Percentiles rank a stretch among this genome's conserved stretches.
phyloP scores from a whole-genome alignment of 2,113 vertebrate genomes.

The Grallaria varia region DNA sequence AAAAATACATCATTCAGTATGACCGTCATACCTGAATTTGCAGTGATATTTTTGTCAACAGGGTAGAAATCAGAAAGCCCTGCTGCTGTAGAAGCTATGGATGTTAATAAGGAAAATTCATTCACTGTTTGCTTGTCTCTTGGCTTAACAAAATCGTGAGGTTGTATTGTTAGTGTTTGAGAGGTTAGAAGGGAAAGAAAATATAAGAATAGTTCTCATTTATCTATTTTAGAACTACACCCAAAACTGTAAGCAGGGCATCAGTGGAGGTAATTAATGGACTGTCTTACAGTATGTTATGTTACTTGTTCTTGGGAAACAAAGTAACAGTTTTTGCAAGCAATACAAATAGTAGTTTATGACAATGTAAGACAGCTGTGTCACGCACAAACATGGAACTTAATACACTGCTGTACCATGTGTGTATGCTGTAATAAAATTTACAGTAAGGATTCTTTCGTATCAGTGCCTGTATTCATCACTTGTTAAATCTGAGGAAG shows the following conservation, averaged over 20 bases:
- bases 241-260: background rate
- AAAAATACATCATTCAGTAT: background rate
- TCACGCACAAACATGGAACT: background rate
- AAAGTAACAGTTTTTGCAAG: background rate
- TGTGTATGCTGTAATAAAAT: rapidly evolving
- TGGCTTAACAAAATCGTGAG: background rate
- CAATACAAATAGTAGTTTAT: background rate
- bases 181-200: background rate
- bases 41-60: background rate
- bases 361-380: background rate
- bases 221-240: background rate
- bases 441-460: background rate
- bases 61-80: background rate
- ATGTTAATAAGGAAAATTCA: background rate
- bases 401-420: background rate
- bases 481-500: background rate
- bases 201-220: background rate
- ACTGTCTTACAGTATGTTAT: background rate
- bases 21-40: background rate
- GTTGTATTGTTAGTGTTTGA: background rate
- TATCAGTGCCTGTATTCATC: background rate
- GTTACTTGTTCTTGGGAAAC: background rate
- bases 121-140: background rate
- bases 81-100: background rate
- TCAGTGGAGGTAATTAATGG: background rate